Conservation (phyloP, 2,113 vertebrate genomes). For the Pygoscelis adeliae region DNA sequence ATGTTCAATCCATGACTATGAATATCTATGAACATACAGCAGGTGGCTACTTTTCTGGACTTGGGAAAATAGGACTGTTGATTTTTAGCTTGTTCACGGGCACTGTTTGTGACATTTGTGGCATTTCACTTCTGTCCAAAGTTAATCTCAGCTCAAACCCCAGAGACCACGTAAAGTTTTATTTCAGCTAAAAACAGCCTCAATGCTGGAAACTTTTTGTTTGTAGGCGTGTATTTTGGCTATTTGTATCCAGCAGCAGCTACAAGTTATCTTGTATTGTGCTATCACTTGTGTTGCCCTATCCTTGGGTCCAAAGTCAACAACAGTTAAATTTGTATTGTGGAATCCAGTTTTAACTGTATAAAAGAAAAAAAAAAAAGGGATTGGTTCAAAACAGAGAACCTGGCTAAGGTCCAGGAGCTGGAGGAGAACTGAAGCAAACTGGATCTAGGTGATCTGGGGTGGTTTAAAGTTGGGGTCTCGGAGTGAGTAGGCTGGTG, state of each 20-base stretch:
- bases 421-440: neutral
- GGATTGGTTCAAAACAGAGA: slow-evolving; percentile 7
- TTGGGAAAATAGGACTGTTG: slow-evolving; percentile 9
- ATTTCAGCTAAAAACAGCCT: slow-evolving; percentile 38
- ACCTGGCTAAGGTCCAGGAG: neutral
- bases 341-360: neutral
- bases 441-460: neutral
- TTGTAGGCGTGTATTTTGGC: neutral
- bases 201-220: slow-evolving; percentile 31
- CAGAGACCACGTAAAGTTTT: neutral
- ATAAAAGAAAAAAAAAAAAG: neutral
- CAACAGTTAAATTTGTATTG: slow-evolving; percentile 19
- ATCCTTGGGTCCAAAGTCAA: slow-evolving; percentile 41
- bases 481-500: neutral
- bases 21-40: neutral
- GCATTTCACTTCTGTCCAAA: neutral
- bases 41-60: neutral
- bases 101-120: neutral
- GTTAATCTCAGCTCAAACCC: neutral
- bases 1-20: neutral
- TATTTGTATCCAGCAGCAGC: slow-evolving; percentile 56
- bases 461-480: neutral
- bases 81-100: neutral
- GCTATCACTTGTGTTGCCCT: neutral
- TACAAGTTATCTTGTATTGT: slow-evolving; percentile 21